Evolutionary conservation across 1,140 invertebrate species (phyloP), one percentile per base, ranked within the genome.

Genomic region (Eriocheir sinensis): DNA sequence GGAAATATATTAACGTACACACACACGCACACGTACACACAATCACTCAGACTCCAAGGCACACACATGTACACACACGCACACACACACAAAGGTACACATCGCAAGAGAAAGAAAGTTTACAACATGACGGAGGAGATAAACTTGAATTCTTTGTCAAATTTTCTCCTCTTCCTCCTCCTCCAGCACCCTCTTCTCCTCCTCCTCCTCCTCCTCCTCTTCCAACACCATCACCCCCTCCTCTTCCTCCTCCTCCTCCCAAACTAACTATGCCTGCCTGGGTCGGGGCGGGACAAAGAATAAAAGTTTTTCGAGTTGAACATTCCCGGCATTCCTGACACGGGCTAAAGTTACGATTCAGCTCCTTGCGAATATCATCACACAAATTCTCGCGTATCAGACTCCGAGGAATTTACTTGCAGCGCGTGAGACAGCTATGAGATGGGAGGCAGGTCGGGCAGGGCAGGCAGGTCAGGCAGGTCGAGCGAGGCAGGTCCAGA

Each of bases 351-450:
- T 90, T 90, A 90, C 89, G 89, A 72, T 90, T 90, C 89, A 12
- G 32, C 48, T 72, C 21, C 30, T 72, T 30, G 48, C n/a, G 89
- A 72, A 90, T 90, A 90, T 90, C 89, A 90, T 90, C 89, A 90
- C 89, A 90, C 89, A 90, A 90, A 90, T 90, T 90, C 38, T 90
- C 60, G 89, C 38, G 36, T 90, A 90, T 90, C 89, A 90, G 48
- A 44, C 89, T 90, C n/a, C 3, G 8, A 90, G 89, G 89, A 90
- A 90, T 90, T 90, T 90, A 90, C 89, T 90, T 38, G n/a, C 53
- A 30, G 3, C 32, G 48, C 89, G 34, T 38, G 53, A 41, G 48
- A 90, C 89, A 72, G 48, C 48, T 90, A 90, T 72, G 89, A 90
- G 53, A 36, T 88, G 85, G 9, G 12, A 72, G 60, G 60, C 60